Evolutionary conservation across 2,113 vertebrate species (phyloP).

Genomic region (Halichoerus grypus): DNA sequence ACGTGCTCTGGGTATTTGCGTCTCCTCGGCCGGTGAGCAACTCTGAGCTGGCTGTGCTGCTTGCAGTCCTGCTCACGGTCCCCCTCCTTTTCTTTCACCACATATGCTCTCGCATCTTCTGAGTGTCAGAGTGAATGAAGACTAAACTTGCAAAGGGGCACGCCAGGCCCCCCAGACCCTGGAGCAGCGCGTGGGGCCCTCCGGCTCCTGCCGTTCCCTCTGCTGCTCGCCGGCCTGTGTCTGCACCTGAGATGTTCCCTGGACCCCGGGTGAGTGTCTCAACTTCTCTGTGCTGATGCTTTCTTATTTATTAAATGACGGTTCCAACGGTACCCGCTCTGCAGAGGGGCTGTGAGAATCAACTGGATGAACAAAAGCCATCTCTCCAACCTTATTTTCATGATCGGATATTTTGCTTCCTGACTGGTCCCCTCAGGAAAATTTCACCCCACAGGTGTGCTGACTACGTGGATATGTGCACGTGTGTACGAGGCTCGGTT

Average conservation of each 20-base stretch:
- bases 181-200: fast-evolving
- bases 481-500: background rate
- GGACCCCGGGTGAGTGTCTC: background rate
- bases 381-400: background rate
- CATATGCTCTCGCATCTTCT: fast-evolving
- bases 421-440: background rate
- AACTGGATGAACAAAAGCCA: background rate
- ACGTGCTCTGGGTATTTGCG: fast-evolving
- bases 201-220: fast-evolving
- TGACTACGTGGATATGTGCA: background rate
- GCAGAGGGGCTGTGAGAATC: background rate
- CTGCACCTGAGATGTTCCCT: fast-evolving
- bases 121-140: background rate
- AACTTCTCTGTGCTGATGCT: fast-evolving
- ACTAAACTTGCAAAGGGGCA: background rate
- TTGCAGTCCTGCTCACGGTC: fast-evolving
- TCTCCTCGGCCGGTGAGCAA: background rate
- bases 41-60: too few species aligned
- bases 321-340: background rate
- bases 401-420: background rate
- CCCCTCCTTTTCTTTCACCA: background rate
- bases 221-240: background rate
- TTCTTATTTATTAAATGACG: background rate
- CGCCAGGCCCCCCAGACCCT: background rate
- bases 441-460: background rate